Evolutionary conservation across 2,113 vertebrate species (phyloP).

Genomic region (Lucifuga dentata): DNA sequence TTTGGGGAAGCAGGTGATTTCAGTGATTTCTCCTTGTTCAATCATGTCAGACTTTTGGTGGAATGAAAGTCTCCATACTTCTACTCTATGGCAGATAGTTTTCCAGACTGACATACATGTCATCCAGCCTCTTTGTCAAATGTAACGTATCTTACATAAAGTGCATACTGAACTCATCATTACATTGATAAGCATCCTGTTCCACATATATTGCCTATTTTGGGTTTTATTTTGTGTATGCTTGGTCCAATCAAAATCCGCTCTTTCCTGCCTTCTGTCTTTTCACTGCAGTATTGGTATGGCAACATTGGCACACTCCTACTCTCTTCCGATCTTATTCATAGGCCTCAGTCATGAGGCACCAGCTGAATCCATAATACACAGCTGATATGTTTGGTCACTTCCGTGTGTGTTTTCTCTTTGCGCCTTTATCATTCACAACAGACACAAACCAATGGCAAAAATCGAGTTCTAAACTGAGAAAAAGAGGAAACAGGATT

Average conservation of each 20-base stretch:
- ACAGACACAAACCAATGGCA: conserved; percentile 21
- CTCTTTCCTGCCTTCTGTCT: conserved; percentile 49
- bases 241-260: conserved; percentile 48
- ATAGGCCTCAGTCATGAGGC: conserved; percentile 74
- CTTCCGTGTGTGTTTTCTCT: conserved; percentile 67
- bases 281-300: conserved; percentile 70
- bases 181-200: conserved; percentile 7
- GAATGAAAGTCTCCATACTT: conserved; percentile 18
- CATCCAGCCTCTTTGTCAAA: conserved; percentile 2
- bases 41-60: conserved; percentile 18
- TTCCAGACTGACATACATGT: background rate
- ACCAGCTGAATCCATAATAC: conserved; percentile 63
- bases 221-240: conserved; percentile 50
- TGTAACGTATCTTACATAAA: too few species aligned
- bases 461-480: background rate
- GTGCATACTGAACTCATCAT: too few species aligned
- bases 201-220: conserved; percentile 59
- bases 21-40: conserved; percentile 52
- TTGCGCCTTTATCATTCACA: conserved; percentile 51
- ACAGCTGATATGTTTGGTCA: conserved; percentile 68
- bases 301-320: conserved; percentile 83
- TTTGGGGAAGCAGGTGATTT: conserved; percentile 60
- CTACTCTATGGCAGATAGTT: background rate
- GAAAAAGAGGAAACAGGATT: conserved; percentile 35
- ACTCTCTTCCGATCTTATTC: conserved; percentile 79